phyloP scores from a whole-genome alignment of 2,888 invertebrate species.

The Papilio gigon region DNA sequence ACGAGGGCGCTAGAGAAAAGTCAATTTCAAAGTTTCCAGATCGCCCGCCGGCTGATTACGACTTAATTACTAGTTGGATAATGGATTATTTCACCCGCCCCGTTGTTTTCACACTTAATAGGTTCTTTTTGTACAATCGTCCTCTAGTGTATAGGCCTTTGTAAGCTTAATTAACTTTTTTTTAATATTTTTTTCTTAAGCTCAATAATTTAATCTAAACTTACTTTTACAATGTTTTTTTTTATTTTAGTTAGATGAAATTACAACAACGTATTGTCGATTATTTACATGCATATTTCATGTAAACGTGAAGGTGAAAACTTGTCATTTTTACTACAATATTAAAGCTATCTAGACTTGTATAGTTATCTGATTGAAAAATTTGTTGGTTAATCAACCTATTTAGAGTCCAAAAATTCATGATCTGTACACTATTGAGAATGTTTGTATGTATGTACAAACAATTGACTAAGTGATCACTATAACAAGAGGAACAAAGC shows the following conservation, averaged over 20 bases:
- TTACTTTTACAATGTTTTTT: neutral
- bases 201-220: neutral
- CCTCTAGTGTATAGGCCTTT: neutral
- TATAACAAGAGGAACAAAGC: constrained; percentile 3
- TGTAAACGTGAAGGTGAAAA: too few species aligned
- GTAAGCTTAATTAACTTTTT: neutral
- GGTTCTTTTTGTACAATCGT: neutral
- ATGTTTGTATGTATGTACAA: constrained; percentile 9
- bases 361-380: too few species aligned
- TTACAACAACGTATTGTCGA: too few species aligned
- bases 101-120: constrained; percentile 44
- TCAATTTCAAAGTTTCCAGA: constrained; percentile 39
- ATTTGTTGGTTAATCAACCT: too few species aligned
- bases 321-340: too few species aligned
- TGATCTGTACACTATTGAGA: neutral
- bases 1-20: constrained; percentile 49
- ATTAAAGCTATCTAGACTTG: too few species aligned
- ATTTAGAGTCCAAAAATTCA: neutral
- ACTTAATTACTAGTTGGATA: constrained; percentile 61
- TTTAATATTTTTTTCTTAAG: neutral
- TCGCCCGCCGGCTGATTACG: constrained; percentile 42
- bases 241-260: too few species aligned
- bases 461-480: constrained; percentile 7
- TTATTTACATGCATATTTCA: too few species aligned
- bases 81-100: constrained; percentile 49